Base-by-base conservation (phyloP, 1,140 invertebrate genomes). In the Drosophila pectinifera region DNA sequence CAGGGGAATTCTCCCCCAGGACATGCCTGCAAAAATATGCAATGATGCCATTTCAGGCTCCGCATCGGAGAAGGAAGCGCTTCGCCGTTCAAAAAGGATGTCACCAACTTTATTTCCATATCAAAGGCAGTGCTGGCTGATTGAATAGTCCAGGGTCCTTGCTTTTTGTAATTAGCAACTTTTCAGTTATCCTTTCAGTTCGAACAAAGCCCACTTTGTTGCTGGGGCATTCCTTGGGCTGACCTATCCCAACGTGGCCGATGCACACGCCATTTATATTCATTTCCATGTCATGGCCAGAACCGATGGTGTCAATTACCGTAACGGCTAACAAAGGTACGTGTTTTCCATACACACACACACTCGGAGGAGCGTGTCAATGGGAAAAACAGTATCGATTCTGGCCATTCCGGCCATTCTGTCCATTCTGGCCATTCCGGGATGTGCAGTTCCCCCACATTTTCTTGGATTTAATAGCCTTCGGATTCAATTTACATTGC, bases 211-310 rank as follows among this genome's bases (percentile, higher is more conserved):
- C 11, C 28, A 10, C 28, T 34, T 34, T 34, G 31, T 34, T 5
- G 4, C 10, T 0, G 10, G 11, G 11, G 5, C 31, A 34, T 31
- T 38, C 13, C 53, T 39, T 41, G 48, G 68, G 68, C 78, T 85
- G 81, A 84, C 73, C 81, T 84, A 51, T 57, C 81, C 51, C 54
- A 77, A 77, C 63, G n/a, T n/a, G 67, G 57, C 58, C 39, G 34
- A 16, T 51, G 34, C 46, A 53, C 59, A 73, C 41, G 43, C 65
- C 70, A 73, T 77, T 84, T 80, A 64, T 84, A 85, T 85, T 68
- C 57, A 69, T 77, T 77, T 77, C 16, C 72, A 59, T 80, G 80
- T 84, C 76, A 84, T 63, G 80, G 81, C 31, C 81, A 68, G 38
- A 41, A 45, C 62, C 73, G 55, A 85, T 62, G 78, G 72, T 77